Conservation (phyloP, 2,113 vertebrate genomes). For the Chroicocephalus ridibundus region DNA sequence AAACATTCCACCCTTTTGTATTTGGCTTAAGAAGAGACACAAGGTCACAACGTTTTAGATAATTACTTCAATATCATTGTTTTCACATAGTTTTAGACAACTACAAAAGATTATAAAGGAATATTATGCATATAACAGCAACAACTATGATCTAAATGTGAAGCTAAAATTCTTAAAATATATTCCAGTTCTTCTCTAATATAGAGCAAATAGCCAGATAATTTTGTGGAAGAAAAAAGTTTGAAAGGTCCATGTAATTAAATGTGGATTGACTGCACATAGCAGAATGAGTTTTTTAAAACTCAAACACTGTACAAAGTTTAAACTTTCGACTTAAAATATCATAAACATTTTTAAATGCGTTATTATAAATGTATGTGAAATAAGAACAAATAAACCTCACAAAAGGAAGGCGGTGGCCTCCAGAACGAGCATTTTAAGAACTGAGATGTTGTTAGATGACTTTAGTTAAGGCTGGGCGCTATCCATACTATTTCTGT, state of each 20-base stretch:
- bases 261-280: neutral
- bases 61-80: neutral
- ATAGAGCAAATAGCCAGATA: neutral
- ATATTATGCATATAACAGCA: neutral
- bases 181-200: neutral
- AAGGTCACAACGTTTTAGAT: neutral
- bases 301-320: neutral
- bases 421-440: neutral
- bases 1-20: neutral
- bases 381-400: neutral
- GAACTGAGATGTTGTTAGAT: neutral
- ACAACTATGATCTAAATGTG: neutral
- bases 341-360: neutral
- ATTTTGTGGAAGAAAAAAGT: neutral
- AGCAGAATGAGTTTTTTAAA: neutral
- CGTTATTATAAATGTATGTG: neutral
- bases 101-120: neutral
- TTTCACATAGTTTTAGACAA: neutral
- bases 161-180: neutral
- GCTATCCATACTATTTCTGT: neutral
- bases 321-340: neutral
- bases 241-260: neutral
- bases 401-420: neutral
- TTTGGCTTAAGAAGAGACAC: neutral
- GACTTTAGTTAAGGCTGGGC: neutral